phyloP scores from a whole-genome alignment of 2,888 invertebrate genomes.

The Acleris literana region DNA sequence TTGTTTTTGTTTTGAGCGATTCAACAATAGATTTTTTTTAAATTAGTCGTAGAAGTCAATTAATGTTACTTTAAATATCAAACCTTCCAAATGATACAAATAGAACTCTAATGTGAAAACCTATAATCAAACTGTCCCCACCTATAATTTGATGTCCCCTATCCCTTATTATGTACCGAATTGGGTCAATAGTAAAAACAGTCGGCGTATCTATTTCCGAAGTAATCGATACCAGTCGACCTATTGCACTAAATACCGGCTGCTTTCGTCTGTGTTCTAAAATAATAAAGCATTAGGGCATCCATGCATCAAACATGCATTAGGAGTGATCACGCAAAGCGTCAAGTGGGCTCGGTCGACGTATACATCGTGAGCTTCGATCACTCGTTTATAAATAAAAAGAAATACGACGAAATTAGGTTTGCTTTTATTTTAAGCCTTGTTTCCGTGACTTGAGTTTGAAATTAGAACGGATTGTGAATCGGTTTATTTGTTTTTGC shows the following conservation, averaged over 20 bases:
- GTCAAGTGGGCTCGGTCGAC: neutral
- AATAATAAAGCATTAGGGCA: constrained; percentile 69
- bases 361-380: neutral
- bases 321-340: constrained; percentile 57
- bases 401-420: neutral
- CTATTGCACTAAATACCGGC: constrained; percentile 67
- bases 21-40: too few relatives aligned
- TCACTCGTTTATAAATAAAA: neutral
- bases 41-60: too few relatives aligned
- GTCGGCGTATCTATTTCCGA: constrained; percentile 44
- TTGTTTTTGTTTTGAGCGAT: too few relatives aligned
- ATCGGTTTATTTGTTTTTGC: too few relatives aligned
- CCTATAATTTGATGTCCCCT: constrained; percentile 10
- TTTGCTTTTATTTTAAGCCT: too few relatives aligned
- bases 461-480: too few relatives aligned
- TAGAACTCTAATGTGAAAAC: too few relatives aligned
- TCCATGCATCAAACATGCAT: constrained; percentile 69
- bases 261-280: constrained; percentile 63
- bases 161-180: constrained; percentile 25
- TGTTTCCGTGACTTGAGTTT: too few relatives aligned
- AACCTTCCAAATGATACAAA: too few relatives aligned
- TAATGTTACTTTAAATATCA: too few relatives aligned
- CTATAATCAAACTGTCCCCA: neutral
- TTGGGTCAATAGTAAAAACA: constrained; percentile 41
- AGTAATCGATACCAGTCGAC: constrained; percentile 58